These are phyloP conservation scores for Anoplolepis gracilipes DNA, from an alignment of 1,140 invertebrate genomes.

Conservation along the genomic window DNA sequence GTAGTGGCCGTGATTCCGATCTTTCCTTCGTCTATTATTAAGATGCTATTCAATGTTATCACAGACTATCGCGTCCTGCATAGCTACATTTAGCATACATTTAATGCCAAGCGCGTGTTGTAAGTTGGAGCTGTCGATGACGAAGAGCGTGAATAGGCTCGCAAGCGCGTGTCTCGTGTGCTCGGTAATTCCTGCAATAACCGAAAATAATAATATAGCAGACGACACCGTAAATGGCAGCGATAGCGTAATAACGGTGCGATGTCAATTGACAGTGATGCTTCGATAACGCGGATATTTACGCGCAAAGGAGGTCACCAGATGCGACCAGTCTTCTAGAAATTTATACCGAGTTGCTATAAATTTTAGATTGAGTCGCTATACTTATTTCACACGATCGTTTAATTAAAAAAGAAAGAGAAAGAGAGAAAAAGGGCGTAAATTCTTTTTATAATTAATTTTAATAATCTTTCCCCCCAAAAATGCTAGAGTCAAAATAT, in stretches of 20 bases:
- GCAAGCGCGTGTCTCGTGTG: constrained; percentile 45
- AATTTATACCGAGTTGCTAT: no score
- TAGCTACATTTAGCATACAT: not conserved
- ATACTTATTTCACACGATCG: not conserved
- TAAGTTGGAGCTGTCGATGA: not conserved
- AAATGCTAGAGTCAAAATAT: not conserved
- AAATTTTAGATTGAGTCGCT: constrained; percentile 27
- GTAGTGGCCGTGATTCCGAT: not conserved
- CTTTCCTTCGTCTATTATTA: constrained; percentile 15
- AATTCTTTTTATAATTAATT: constrained; percentile 10
- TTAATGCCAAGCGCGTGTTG: constrained; percentile 13
- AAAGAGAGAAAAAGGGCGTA: no score
- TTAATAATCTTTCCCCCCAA: not conserved
- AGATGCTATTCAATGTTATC: constrained; percentile 41
- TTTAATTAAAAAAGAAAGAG: not conserved
- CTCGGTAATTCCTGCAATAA: constrained; percentile 56
- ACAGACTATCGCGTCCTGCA: not conserved
- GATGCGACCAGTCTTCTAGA: constrained; percentile 16
- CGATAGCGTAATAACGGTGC: constrained; percentile 47
- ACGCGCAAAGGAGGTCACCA: constrained; percentile 46
- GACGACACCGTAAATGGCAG: constrained; percentile 49
- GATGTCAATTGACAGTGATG: constrained; percentile 56
- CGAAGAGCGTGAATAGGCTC: constrained; percentile 19
- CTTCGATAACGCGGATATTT: constrained; percentile 55
- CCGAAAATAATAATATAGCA: constrained; percentile 57